Evolutionary conservation across 2,888 invertebrate species (phyloP).

Genomic region (Beris morrisii): DNA sequence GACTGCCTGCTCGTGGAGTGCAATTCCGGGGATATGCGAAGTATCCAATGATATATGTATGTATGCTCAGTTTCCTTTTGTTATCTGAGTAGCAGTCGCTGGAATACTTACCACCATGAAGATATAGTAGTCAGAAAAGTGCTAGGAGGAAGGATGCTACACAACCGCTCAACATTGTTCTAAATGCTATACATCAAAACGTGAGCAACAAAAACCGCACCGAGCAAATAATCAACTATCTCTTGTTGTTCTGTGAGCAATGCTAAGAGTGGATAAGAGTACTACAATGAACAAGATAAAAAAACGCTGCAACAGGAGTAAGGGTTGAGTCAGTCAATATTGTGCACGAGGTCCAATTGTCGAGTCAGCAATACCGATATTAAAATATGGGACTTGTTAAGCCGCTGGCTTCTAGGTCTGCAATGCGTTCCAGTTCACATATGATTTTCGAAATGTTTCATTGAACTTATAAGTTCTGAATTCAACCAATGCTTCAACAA

Average conservation of each 20-base stretch:
- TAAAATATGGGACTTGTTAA: too few species aligned
- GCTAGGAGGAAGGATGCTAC: slow-evolving; percentile 24
- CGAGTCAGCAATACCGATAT: too few species aligned
- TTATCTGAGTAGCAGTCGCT: slow-evolving; percentile 7
- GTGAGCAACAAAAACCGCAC: slow-evolving; percentile 7
- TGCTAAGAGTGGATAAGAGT: too few species aligned
- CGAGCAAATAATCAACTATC: slow-evolving; percentile 25
- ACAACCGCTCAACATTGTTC: slow-evolving; percentile 19
- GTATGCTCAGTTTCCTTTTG: slow-evolving; percentile 2
- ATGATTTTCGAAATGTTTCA: too few species aligned
- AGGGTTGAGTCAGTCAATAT: too few species aligned
- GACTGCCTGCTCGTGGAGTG: slow-evolving; percentile 4
- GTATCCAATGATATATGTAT: not conserved
- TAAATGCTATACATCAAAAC: slow-evolving; percentile 9
- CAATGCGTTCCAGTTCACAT: too few species aligned
- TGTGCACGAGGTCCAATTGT: too few species aligned
- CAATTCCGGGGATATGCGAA: not conserved
- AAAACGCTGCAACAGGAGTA: too few species aligned
- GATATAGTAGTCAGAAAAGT: slow-evolving; percentile 22
- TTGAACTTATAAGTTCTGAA: too few species aligned
- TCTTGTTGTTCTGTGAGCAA: not conserved
- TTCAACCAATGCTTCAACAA: too few species aligned
- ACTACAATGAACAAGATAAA: too few species aligned
- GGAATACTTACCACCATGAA: slow-evolving; percentile 17
- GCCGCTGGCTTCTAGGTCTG: too few species aligned